phyloP scores from a whole-genome alignment of 2,797 vertebrate genomes.

The Phrynocephalus guinanensis region DNA sequence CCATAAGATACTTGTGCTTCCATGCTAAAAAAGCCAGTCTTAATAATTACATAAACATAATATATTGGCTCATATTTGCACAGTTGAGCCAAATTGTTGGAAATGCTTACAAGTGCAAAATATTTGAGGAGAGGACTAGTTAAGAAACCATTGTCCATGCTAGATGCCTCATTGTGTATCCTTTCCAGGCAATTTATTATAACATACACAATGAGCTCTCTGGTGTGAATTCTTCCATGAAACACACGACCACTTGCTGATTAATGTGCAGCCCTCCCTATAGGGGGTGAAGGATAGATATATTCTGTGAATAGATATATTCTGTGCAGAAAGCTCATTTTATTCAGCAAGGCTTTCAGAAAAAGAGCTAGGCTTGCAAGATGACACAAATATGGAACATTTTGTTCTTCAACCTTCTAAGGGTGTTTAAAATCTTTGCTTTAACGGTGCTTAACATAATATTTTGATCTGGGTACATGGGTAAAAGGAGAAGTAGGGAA shows the following conservation, averaged over 20 bases:
- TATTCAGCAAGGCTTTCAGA: background rate
- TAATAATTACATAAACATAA: background rate
- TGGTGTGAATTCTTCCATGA: slow-evolving; percentile 2
- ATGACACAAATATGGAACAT: background rate
- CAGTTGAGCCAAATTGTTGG: background rate
- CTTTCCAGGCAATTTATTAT: background rate
- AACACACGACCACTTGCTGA: slow-evolving; percentile 10
- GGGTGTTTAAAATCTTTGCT: background rate
- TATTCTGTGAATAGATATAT: slow-evolving; percentile 3
- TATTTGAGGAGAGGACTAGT: background rate
- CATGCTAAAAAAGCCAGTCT: background rate
- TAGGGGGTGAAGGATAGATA: slow-evolving; percentile 8
- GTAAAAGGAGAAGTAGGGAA: background rate
- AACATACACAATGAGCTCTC: background rate
- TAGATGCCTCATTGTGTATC: background rate
- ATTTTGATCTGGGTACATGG: background rate
- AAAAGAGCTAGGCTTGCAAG: background rate
- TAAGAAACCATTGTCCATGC: background rate
- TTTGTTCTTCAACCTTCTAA: background rate
- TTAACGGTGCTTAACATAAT: background rate
- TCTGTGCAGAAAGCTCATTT: slow-evolving; percentile 1
- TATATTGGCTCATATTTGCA: background rate
- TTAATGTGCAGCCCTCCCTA: background rate
- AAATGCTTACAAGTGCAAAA: background rate
- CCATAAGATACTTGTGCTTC: background rate